phyloP scores from a whole-genome alignment of 2,113 vertebrate species.

The Hyla sarda region DNA sequence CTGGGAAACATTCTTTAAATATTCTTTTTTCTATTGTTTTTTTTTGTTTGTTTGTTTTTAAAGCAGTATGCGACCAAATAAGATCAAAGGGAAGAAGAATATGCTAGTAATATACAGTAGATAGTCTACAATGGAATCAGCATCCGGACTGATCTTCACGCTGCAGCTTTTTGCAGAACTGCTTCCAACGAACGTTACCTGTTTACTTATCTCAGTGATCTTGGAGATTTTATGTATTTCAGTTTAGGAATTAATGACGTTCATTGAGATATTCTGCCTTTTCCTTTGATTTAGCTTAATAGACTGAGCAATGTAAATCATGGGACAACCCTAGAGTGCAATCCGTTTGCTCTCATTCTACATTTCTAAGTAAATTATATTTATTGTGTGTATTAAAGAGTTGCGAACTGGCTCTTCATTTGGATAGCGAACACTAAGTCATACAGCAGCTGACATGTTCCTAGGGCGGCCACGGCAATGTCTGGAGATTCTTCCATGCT shows the following conservation, averaged over 20 bases:
- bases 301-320: slow-evolving; percentile 20
- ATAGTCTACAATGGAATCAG: not conserved
- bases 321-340: not conserved
- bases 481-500: not conserved
- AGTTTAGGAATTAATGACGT: not conserved
- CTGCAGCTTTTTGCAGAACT: no score
- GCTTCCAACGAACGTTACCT: not conserved
- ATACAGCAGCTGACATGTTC: not conserved
- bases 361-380: not conserved
- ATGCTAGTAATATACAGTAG: not conserved
- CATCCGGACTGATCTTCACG: no score
- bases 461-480: not conserved
- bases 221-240: not conserved
- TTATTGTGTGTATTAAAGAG: not conserved
- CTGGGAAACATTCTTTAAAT: no score
- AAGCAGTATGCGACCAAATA: not conserved
- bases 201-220: not conserved
- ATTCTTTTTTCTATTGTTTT: no score
- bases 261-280: not conserved
- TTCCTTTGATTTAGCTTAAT: not conserved
- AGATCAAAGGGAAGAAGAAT: not conserved
- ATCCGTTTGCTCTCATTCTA: not conserved
- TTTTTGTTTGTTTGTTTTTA: no score
- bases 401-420: not conserved
- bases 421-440: not conserved